Percentiles rank a stretch among this genome's conserved stretches.
phyloP scores from a whole-genome alignment of 2,888 invertebrate species.

The Drosophila neonasuta region DNA sequence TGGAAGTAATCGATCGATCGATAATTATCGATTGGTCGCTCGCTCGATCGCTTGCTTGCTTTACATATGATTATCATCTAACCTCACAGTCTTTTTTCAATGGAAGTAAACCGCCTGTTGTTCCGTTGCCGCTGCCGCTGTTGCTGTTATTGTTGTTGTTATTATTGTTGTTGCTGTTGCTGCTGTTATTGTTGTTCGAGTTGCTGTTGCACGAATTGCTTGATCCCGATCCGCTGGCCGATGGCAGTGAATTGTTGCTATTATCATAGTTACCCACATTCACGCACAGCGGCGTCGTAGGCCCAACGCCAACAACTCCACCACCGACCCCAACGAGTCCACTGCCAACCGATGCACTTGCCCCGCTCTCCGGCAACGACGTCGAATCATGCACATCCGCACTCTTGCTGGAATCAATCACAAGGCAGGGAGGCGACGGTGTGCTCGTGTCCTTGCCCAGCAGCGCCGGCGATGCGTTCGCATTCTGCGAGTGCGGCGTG shows the following conservation, averaged over 20 bases:
- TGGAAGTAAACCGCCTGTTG: constrained; percentile 83
- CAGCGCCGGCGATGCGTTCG: constrained; percentile 63
- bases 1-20: constrained; percentile 46
- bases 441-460: constrained; percentile 74
- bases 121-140: constrained; percentile 52
- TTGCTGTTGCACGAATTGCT: constrained; percentile 67
- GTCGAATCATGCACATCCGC: constrained; percentile 75
- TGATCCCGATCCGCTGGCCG: constrained; percentile 64
- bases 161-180: constrained; percentile 51
- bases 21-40: constrained; percentile 9
- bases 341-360: constrained; percentile 25
- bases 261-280: constrained; percentile 69
- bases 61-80: constrained; percentile 87
- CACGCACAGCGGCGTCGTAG: constrained; percentile 62
- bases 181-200: constrained; percentile 60
- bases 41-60: constrained; percentile 39
- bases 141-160: constrained; percentile 58
- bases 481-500: constrained; percentile 69
- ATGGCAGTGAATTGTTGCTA: constrained; percentile 70
- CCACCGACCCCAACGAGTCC: constrained; percentile 13
- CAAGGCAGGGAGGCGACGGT: constrained; percentile 75
- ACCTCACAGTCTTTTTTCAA: constrained; percentile 92
- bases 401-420: constrained; percentile 76
- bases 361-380: constrained; percentile 68
- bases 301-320: constrained; percentile 36